These are phyloP conservation scores for Sialia sialis DNA, from an alignment of 2,113 vertebrate genomes.

Conservation along the genomic window DNA sequence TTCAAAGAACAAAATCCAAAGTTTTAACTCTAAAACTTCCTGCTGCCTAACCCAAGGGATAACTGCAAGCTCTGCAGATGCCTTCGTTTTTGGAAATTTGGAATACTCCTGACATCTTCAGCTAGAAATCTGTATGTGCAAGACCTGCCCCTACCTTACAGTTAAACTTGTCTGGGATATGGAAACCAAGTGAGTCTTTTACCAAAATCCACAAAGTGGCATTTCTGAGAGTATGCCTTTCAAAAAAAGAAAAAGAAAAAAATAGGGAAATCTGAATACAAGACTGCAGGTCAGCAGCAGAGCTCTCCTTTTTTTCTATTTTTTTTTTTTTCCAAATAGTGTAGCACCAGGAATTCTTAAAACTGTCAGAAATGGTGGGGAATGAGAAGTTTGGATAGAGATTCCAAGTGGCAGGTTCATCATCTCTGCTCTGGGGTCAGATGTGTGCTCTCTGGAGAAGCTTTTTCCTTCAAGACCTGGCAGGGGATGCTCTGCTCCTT, in stretches of 20 bases:
- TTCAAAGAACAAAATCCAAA: neutral
- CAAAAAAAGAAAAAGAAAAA: neutral
- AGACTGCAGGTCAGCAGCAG: neutral
- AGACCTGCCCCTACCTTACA: neutral
- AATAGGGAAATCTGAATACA: neutral
- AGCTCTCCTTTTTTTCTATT: neutral
- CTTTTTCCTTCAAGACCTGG: neutral
- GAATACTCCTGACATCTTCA: neutral
- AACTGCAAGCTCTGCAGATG: neutral
- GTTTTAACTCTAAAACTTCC: neutral
- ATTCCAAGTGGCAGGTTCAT: constrained; percentile 20
- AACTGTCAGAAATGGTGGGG: neutral
- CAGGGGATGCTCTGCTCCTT: neutral
- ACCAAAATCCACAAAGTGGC: neutral
- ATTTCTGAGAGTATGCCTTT: neutral
- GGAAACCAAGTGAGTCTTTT: neutral
- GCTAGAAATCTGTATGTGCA: neutral
- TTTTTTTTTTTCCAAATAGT: neutral
- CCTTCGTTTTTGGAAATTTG: neutral
- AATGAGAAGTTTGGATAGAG: neutral
- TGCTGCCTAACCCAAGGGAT: neutral
- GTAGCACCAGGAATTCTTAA: neutral
- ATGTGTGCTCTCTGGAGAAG: neutral
- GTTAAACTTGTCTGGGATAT: neutral
- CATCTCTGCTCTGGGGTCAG: constrained; percentile 3